phyloP scores from a whole-genome alignment of 1,140 invertebrate genomes.

The Cotesia typhae region DNA sequence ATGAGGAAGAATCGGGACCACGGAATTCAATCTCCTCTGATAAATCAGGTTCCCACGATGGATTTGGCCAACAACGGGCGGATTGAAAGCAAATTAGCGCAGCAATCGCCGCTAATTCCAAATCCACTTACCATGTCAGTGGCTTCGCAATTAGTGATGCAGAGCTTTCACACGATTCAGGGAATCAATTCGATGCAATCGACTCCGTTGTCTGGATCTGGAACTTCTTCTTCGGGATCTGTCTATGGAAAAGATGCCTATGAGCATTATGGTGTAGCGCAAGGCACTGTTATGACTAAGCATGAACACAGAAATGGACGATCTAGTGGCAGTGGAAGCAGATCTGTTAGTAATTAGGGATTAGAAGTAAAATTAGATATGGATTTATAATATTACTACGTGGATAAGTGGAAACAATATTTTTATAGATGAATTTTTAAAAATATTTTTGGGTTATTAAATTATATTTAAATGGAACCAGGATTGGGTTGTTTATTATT shows the following conservation, averaged over 20 bases:
- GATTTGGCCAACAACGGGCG: neutral
- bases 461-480: neutral
- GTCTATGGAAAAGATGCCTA: constrained; percentile 51
- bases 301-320: constrained; percentile 42
- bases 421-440: neutral
- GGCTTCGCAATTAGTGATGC: constrained; percentile 54
- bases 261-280: constrained; percentile 53
- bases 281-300: constrained; percentile 41
- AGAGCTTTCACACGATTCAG: constrained; percentile 55
- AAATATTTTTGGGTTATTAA: constrained; percentile 10
- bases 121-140: constrained; percentile 47
- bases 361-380: too few species aligned
- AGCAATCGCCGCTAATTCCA: constrained; percentile 17
- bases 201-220: constrained; percentile 7
- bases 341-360: constrained; percentile 55
- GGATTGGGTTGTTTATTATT: too few species aligned
- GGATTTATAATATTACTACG: constrained; percentile 28
- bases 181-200: constrained; percentile 42
- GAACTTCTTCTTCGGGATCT: constrained; percentile 9
- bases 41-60: constrained; percentile 19
- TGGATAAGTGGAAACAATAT: neutral
- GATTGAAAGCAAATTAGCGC: neutral
- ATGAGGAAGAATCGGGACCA: constrained; percentile 51
- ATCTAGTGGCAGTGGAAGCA: constrained; percentile 52
- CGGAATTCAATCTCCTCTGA: constrained; percentile 43